Base-by-base conservation (phyloP, 2,888 invertebrate species). In the Steinernema carpocapsae region DNA sequence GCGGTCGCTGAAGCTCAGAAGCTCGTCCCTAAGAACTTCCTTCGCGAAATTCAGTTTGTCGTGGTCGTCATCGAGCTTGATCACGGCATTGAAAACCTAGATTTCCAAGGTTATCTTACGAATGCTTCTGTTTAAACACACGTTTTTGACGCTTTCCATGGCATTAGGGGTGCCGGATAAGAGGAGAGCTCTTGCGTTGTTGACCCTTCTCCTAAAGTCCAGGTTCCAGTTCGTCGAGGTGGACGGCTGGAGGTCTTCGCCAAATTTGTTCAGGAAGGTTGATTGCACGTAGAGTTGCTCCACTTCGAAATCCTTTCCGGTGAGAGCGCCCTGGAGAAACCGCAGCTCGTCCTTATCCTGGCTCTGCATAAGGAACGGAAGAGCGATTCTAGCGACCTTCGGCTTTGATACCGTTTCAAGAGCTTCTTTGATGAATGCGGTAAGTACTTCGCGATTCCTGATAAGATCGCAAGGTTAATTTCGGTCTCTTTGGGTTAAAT, bases 171-270 rank as follows among this genome's bases (percentile, higher is more conserved):
- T 3, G 1, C 64, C 64, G 26, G 32, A 6, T 12, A 64, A 29
- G 14, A 64, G 64, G 17, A 64, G 64, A 26, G 64, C 64, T 10
- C 64, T 6, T 7, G 64, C 19, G 37, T 64, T 32, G 32, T 64
- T 64, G 17, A 64, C 64, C 3, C 2, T 7, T 26, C 19, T 64
- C 32, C 64, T 64, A 14, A 64, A 32, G 12, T 64, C 19, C 64
- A 64, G 6, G 10, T 37, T 26, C 64, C 64, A 64, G 14, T 29
- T 37, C 1, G 14, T 17, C 3, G 32, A 14, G 1, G 22, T 29
- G 17, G 14, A 26, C 32, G 32, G 37, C 10, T 22, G 17, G 1
- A 32, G 14, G 2, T 29, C 64, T 32, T 64, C 64, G 2, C 64
- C 64, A 26, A 64, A 64, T 32, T 64, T 64, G 37, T 64, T 64